phyloP scores from a whole-genome alignment of 2,797 vertebrate genomes.

The Microcaecilia unicolor region DNA sequence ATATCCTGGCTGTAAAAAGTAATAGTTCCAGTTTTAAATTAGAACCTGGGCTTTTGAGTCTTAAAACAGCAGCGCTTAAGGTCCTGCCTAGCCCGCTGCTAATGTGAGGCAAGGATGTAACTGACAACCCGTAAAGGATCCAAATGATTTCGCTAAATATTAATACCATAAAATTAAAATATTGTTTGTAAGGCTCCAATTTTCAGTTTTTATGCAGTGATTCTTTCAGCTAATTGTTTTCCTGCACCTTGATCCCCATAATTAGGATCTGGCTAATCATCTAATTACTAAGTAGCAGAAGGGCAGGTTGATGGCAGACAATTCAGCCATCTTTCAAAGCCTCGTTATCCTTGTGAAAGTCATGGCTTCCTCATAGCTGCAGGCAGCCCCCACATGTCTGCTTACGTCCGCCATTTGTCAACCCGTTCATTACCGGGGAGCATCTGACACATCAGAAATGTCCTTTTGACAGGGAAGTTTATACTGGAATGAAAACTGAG shows the following conservation, averaged over 20 bases:
- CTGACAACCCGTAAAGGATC: not conserved
- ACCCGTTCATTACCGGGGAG: slow-evolving; percentile 83
- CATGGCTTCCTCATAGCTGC: slow-evolving; percentile 73
- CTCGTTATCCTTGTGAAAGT: slow-evolving; percentile 98
- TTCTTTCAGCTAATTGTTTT: slow-evolving; percentile 98
- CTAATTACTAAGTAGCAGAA: slow-evolving; percentile 98
- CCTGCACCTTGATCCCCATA: slow-evolving; percentile 98
- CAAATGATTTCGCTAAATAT: slow-evolving; percentile 26
- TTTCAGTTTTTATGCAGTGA: slow-evolving; percentile 90
- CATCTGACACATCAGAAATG: slow-evolving; percentile 94
- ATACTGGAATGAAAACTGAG: slow-evolving; percentile 87
- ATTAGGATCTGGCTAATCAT: slow-evolving; percentile 98
- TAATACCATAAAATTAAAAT: slow-evolving; percentile 68
- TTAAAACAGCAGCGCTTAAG: too few species aligned
- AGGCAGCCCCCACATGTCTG: slow-evolving; percentile 63
- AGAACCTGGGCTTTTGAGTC: too few species aligned
- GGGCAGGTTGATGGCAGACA: slow-evolving; percentile 97
- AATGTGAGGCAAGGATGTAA: too few species aligned
- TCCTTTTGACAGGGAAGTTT: slow-evolving; percentile 94
- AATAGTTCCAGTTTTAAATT: too few species aligned
- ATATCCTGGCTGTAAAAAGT: not conserved
- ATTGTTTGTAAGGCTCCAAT: slow-evolving; percentile 79
- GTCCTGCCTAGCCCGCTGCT: too few species aligned
- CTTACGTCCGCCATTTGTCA: slow-evolving; percentile 92
- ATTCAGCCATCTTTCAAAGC: slow-evolving; percentile 96